phyloP scores from a whole-genome alignment of 2,888 invertebrate species.

The Lagria hirta region DNA sequence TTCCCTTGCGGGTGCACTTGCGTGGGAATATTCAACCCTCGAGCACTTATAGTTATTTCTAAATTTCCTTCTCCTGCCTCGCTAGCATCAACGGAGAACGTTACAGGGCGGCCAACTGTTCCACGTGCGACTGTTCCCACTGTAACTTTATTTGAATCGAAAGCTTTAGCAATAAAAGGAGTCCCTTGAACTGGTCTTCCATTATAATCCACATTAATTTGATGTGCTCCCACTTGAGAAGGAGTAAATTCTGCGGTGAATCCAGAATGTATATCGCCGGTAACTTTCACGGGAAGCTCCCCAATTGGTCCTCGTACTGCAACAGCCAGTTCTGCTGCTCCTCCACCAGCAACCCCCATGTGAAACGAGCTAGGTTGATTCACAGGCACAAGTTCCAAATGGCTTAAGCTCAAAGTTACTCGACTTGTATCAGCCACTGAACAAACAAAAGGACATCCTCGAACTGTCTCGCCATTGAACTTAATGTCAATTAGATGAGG shows the following conservation, averaged over 20 bases:
- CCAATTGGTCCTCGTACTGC: slow-evolving; percentile 85
- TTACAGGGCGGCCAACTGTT: slow-evolving; percentile 87
- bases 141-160: slow-evolving; percentile 84
- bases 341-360: slow-evolving; percentile 73
- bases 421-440: slow-evolving; percentile 78
- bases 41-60: slow-evolving; percentile 93
- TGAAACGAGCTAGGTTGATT: slow-evolving; percentile 78
- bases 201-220: slow-evolving; percentile 88
- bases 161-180: slow-evolving; percentile 87
- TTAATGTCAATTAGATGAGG: slow-evolving; percentile 93
- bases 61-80: slow-evolving; percentile 96
- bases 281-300: slow-evolving; percentile 82
- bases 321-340: slow-evolving; percentile 83
- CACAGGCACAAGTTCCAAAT: slow-evolving; percentile 83
- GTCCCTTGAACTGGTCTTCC: slow-evolving; percentile 86
- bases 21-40: slow-evolving; percentile 91
- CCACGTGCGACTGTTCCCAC: slow-evolving; percentile 78
- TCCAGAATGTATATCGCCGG: slow-evolving; percentile 84
- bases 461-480: slow-evolving; percentile 92
- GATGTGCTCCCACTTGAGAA: slow-evolving; percentile 88
- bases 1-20: slow-evolving; percentile 90
- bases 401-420: slow-evolving; percentile 71
- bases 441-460: slow-evolving; percentile 88
- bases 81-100: slow-evolving; percentile 93
- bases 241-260: slow-evolving; percentile 92